Evolutionary conservation across 2,888 invertebrate species (phyloP).

Genomic region (Orgyia antiqua): DNA sequence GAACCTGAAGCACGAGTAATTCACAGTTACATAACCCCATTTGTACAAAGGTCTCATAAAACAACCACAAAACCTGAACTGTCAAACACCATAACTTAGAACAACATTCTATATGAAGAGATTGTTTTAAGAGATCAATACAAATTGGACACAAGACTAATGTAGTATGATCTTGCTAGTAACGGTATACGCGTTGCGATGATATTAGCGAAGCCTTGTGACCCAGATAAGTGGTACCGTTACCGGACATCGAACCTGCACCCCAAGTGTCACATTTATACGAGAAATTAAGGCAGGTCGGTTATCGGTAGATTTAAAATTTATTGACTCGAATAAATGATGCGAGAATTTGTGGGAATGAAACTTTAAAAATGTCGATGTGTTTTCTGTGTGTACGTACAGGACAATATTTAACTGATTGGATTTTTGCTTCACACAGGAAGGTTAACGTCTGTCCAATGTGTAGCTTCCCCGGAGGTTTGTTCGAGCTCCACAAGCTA

Average conservation of each 20-base stretch:
- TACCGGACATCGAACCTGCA: conserved; percentile 60
- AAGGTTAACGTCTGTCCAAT: no score
- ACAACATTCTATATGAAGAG: conserved; percentile 1
- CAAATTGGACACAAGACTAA: conserved; percentile 33
- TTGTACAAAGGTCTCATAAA: conserved; percentile 45
- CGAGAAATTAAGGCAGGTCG: conserved; percentile 27
- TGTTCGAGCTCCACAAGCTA: no score
- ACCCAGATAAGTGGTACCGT: conserved; percentile 64
- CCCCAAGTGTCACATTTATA: conserved; percentile 38
- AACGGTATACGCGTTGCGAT: conserved; percentile 51
- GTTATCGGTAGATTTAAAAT: conserved; percentile 6
- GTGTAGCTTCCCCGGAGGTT: no score
- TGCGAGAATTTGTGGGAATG: background rate
- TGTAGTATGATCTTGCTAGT: conserved; percentile 48
- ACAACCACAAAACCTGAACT: conserved; percentile 33
- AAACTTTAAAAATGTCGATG: background rate
- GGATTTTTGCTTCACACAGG: no score
- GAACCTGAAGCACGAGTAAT: conserved; percentile 35
- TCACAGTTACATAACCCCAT: conserved; percentile 58
- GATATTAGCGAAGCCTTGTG: conserved; percentile 75
- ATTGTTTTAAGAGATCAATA: conserved; percentile 19
- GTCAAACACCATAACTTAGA: conserved; percentile 13
- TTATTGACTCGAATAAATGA: conserved; percentile 3
- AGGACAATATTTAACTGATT: no score
- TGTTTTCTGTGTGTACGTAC: no score